Conservation (phyloP, 2,797 vertebrate genomes). For the Loris lydekkerianus region DNA sequence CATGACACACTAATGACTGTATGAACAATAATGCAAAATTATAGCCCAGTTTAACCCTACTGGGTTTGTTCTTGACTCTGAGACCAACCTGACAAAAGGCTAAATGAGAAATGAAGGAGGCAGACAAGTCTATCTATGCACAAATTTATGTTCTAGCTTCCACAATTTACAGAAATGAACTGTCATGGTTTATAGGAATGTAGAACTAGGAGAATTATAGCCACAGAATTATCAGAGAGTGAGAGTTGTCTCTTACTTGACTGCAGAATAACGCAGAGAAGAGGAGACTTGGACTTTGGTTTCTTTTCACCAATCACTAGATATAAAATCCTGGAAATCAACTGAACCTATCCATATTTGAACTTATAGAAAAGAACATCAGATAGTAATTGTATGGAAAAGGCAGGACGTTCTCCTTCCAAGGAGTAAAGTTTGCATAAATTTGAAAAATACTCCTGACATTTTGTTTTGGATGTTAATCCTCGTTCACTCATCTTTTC, state of each 20-base stretch:
- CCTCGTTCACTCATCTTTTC: neutral
- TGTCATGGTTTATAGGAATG: neutral
- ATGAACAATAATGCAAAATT: constrained; percentile 43
- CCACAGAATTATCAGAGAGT: neutral
- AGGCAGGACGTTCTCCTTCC: neutral
- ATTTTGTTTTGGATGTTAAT: neutral
- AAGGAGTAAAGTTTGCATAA: neutral
- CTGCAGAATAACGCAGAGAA: neutral
- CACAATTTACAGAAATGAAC: neutral
- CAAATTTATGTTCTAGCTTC: neutral
- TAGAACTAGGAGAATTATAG: neutral
- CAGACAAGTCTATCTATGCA: neutral
- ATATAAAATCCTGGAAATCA: neutral
- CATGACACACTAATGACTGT: constrained; percentile 26
- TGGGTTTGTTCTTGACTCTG: constrained; percentile 45
- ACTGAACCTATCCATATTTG: neutral
- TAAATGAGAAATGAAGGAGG: constrained; percentile 67
- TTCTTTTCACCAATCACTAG: neutral
- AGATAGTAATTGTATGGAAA: neutral
- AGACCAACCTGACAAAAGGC: constrained; percentile 49
- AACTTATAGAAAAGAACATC: neutral
- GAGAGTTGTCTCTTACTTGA: neutral
- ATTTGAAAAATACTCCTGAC: neutral
- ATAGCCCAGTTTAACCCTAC: constrained; percentile 35
- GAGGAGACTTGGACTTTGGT: neutral